Evolutionary conservation across 2,797 vertebrate species (phyloP).

Genomic region (Margarornis squamiger): DNA sequence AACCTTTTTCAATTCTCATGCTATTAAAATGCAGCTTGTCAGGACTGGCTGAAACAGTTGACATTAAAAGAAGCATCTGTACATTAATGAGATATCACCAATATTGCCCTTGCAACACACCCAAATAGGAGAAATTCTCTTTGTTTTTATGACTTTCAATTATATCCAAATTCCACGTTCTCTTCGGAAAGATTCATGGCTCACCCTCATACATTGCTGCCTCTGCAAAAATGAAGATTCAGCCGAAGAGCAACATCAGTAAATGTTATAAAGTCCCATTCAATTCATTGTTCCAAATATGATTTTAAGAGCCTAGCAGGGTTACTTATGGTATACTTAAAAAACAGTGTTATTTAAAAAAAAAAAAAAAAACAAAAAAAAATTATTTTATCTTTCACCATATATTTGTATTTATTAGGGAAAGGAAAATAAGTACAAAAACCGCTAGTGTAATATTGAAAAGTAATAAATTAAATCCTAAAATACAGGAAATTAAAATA

Average conservation of each 20-base stretch:
- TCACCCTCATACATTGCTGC: neutral
- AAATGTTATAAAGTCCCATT: neutral
- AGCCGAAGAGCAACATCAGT: neutral
- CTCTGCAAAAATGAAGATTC: slow-evolving; percentile 21
- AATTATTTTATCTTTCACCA: slow-evolving; percentile 26
- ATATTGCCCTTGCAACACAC: neutral
- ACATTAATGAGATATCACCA: neutral
- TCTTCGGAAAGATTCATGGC: neutral
- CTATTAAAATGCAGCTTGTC: neutral
- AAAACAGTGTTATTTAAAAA: neutral
- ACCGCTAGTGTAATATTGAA: neutral
- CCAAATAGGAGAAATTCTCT: neutral
- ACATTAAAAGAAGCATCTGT: neutral
- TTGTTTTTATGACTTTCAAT: neutral
- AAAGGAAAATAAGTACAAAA: slow-evolving; percentile 14
- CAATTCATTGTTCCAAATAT: neutral
- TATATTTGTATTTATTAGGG: slow-evolving; percentile 23
- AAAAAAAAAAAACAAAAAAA: neutral
- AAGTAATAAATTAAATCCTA: neutral
- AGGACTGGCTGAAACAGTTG: neutral
- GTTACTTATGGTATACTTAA: too few relatives aligned
- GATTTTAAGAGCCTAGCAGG: neutral
- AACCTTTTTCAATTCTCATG: neutral
- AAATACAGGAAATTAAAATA: slow-evolving; percentile 53
- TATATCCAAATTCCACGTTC: neutral